Conservation (phyloP, 2,888 invertebrate genomes). For the Xylophagus ater region DNA sequence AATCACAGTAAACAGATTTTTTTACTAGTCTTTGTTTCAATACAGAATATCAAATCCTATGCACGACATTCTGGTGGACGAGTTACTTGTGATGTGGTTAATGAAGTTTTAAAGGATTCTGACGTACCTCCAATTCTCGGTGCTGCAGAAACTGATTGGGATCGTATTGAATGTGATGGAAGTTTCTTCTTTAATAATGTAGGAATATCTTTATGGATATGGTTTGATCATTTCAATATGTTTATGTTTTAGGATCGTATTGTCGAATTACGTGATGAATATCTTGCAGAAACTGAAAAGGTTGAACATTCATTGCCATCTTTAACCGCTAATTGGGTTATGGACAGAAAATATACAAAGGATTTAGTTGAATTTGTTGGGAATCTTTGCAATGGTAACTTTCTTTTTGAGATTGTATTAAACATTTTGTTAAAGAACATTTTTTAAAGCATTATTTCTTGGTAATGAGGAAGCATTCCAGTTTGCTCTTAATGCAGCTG, state of each 20-base stretch:
- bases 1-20: no score
- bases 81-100: conserved; percentile 35
- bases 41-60: conserved; percentile 35
- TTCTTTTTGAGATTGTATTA: neutral
- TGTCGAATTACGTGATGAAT: conserved; percentile 35
- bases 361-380: conserved; percentile 25
- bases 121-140: conserved; percentile 36
- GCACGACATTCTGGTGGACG: conserved; percentile 35
- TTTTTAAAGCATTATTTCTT: conserved; percentile 25
- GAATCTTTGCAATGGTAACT: conserved; percentile 27
- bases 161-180: conserved; percentile 35
- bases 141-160: conserved; percentile 34
- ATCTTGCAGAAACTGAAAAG: conserved; percentile 25
- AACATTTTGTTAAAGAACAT: neutral
- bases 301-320: conserved; percentile 25
- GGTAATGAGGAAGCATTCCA: conserved; percentile 25
- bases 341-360: conserved; percentile 21
- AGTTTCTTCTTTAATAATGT: conserved; percentile 4
- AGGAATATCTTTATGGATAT: neutral
- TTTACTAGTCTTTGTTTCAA: no score
- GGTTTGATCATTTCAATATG: neutral
- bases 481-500: conserved; percentile 25
- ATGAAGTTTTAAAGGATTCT: conserved; percentile 36
- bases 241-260: conserved; percentile 15
- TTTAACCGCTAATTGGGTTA: conserved; percentile 27